These are phyloP conservation scores for Eristalinus aeneus DNA, from an alignment of 2,888 invertebrate genomes.

Conservation along the genomic window DNA sequence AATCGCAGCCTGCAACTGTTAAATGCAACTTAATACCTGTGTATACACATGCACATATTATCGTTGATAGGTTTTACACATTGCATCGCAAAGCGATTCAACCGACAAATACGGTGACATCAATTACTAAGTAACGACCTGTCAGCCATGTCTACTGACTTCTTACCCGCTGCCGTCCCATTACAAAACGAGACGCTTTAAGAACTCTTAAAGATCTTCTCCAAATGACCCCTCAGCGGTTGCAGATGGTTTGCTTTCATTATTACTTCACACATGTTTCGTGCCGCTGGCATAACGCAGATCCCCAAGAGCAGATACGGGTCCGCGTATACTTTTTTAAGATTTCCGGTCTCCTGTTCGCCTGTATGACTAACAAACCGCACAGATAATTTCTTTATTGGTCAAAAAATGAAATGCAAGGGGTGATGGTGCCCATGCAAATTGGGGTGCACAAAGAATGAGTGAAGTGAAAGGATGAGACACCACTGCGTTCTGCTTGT, in stretches of 20 bases:
- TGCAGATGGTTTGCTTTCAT: background rate
- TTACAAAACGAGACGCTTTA: background rate
- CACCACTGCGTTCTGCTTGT: constrained; percentile 5
- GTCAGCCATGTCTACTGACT: background rate
- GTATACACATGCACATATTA: background rate
- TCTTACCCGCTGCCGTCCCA: background rate
- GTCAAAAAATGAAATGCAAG: background rate
- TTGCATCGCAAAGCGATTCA: background rate
- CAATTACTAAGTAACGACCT: background rate
- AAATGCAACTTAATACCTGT: background rate
- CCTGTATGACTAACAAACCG: constrained; percentile 23
- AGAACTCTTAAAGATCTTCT: background rate
- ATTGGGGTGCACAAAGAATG: constrained; percentile 12
- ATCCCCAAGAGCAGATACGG: background rate
- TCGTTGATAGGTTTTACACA: background rate
- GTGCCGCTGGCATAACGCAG: background rate
- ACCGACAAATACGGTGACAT: background rate
- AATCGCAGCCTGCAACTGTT: background rate
- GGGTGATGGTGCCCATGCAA: background rate
- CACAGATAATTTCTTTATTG: constrained; percentile 19
- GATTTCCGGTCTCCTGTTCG: constrained; percentile 14
- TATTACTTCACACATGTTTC: background rate
- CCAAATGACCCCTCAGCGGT: background rate
- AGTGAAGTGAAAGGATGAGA: constrained; percentile 2
- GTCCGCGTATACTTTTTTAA: background rate